Evolutionary conservation across 2,888 invertebrate species (phyloP).

Genomic region (Habrosyne pyritoides): DNA sequence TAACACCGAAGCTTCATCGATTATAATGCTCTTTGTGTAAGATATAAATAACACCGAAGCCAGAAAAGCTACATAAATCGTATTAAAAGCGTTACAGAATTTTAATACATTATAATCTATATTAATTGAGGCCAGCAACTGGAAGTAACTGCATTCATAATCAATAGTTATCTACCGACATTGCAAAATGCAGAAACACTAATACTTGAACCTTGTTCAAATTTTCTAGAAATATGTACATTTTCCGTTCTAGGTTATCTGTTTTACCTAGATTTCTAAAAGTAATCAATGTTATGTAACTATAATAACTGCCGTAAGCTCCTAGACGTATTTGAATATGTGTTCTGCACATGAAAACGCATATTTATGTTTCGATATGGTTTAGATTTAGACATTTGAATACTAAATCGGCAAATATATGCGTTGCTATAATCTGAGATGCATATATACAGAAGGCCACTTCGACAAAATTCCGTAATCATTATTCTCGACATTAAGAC

Average conservation of each 20-base stretch:
- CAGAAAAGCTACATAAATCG: constrained; percentile 21
- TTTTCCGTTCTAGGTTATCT: constrained; percentile 25
- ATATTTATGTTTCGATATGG: not conserved
- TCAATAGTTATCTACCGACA: constrained; percentile 46
- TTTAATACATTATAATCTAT: constrained; percentile 65
- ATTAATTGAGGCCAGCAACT: constrained; percentile 74
- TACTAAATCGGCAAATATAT: not conserved
- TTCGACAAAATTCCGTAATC: not conserved
- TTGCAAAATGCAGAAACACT: constrained; percentile 56
- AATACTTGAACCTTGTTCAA: constrained; percentile 37
- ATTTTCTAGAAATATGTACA: constrained; percentile 27
- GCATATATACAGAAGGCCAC: not conserved
- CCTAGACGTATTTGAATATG: not conserved
- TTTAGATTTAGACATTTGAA: not conserved
- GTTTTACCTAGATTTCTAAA: constrained; percentile 9
- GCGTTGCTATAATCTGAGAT: not conserved
- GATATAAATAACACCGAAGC: constrained; percentile 5
- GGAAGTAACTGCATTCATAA: constrained; percentile 65
- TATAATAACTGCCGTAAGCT: not conserved
- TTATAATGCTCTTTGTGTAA: not conserved
- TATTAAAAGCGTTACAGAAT: constrained; percentile 39
- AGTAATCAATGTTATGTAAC: constrained; percentile 5
- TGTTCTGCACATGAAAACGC: not conserved
- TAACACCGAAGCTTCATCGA: not conserved
- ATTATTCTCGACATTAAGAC: constrained; percentile 2